Conservation (phyloP, 2,113 vertebrate genomes). For the Procapra przewalskii region DNA sequence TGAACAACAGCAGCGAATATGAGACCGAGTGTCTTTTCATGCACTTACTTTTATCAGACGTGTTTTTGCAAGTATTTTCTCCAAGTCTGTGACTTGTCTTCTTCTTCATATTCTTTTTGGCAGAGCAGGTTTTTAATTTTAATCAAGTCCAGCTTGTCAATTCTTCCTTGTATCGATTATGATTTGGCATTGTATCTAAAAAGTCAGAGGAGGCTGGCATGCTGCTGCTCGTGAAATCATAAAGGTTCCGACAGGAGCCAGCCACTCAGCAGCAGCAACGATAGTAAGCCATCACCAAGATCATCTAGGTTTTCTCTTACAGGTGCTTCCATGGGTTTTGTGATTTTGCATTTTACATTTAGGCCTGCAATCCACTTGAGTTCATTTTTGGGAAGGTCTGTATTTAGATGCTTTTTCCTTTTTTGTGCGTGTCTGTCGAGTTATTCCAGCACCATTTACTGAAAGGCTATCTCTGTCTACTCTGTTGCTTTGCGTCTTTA, state of each 20-base stretch:
- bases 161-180: neutral
- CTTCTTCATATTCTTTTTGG: neutral
- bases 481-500: accelerated
- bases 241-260: neutral
- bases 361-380: neutral
- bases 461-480: neutral
- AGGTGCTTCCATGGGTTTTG: too few relatives aligned
- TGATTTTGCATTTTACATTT: neutral
- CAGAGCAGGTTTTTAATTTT: neutral
- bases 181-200: neutral
- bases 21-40: accelerated
- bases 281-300: accelerated
- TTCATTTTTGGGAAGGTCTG: neutral
- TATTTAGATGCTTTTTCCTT: neutral
- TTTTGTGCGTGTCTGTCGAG: accelerated
- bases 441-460: neutral
- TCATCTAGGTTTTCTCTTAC: neutral
- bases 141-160: neutral
- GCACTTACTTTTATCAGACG: neutral
- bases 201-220: neutral
- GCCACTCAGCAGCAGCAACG: accelerated
- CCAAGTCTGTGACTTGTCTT: neutral
- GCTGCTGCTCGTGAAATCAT: neutral
- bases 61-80: neutral
- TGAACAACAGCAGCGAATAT: accelerated